Evolutionary conservation across 2,888 invertebrate species (phyloP).

Genomic region (Anthoptus insignis): DNA sequence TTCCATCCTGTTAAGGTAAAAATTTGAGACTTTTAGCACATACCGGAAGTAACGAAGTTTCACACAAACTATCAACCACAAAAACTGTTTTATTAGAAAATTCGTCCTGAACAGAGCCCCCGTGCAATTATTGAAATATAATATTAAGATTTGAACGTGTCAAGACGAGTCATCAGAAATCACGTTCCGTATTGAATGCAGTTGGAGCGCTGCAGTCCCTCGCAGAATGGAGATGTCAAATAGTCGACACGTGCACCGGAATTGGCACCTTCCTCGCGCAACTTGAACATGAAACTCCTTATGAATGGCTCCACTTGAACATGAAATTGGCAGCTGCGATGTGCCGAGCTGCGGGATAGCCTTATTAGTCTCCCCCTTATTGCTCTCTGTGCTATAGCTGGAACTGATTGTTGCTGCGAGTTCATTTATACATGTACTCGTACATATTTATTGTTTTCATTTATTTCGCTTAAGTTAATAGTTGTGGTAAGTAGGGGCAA

Average conservation of each 20-base stretch:
- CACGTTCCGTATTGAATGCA: background rate
- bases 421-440: too few relatives aligned
- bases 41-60: too few relatives aligned
- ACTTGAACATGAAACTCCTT: slow-evolving; percentile 22
- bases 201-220: background rate
- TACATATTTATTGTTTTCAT: too few relatives aligned
- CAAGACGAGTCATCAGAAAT: background rate
- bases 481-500: too few relatives aligned
- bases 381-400: background rate
- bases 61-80: too few relatives aligned
- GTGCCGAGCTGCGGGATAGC: slow-evolving; percentile 7
- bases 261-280: slow-evolving; percentile 13
- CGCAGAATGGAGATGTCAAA: background rate
- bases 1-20: too few relatives aligned
- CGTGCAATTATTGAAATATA: background rate
- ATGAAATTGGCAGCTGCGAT: slow-evolving; percentile 21
- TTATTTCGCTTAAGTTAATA: too few relatives aligned
- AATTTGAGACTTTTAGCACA: too few relatives aligned
- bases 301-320: slow-evolving; percentile 22
- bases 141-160: background rate
- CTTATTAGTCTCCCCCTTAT: slow-evolving; percentile 11
- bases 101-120: too few relatives aligned
- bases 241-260: slow-evolving; percentile 8
- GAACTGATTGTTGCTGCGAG: too few relatives aligned
- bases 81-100: too few relatives aligned